Evolutionary conservation across 2,888 invertebrate species (phyloP).

Genomic region (Pedicia rivosa): DNA sequence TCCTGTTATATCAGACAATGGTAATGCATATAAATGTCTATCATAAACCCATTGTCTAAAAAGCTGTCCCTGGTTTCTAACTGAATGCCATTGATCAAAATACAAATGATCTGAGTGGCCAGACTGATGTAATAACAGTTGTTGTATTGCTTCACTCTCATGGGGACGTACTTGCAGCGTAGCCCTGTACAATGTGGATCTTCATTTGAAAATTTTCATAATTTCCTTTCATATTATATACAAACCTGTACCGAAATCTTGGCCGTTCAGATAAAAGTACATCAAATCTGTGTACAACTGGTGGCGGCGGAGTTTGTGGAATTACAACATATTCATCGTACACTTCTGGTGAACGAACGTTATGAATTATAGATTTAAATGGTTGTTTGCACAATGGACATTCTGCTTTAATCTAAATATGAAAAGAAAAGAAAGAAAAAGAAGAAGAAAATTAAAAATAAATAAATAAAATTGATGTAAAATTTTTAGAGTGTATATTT

Average conservation of each 20-base stretch:
- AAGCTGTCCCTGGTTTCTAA: conserved; percentile 17
- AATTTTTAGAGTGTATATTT: background rate
- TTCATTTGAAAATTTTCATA: background rate
- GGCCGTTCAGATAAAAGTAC: conserved; percentile 9
- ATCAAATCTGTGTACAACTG: conserved; percentile 9
- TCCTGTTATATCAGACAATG: conserved; percentile 51
- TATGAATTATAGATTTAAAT: conserved; percentile 84
- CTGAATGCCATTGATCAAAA: background rate
- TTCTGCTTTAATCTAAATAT: conserved; percentile 67
- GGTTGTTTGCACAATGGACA: conserved; percentile 89
- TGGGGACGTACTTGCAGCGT: conserved; percentile 11
- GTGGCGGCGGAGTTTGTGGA: conserved; percentile 12
- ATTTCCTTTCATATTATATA: background rate
- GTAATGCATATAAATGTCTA: conserved; percentile 56
- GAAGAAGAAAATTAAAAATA: too few relatives aligned
- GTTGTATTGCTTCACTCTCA: conserved; percentile 9
- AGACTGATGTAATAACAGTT: conserved; percentile 8
- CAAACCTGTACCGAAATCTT: conserved; percentile 8
- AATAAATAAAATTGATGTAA: background rate
- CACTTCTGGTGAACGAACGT: conserved; percentile 71
- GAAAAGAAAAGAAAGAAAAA: conserved; percentile 6
- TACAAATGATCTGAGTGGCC: conserved; percentile 2
- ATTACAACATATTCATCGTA: conserved; percentile 73
- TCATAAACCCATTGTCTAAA: conserved; percentile 52
- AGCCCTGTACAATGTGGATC: conserved; percentile 8